Conservation (phyloP, 2,888 invertebrate species). For the Lomographa bimaculata region DNA sequence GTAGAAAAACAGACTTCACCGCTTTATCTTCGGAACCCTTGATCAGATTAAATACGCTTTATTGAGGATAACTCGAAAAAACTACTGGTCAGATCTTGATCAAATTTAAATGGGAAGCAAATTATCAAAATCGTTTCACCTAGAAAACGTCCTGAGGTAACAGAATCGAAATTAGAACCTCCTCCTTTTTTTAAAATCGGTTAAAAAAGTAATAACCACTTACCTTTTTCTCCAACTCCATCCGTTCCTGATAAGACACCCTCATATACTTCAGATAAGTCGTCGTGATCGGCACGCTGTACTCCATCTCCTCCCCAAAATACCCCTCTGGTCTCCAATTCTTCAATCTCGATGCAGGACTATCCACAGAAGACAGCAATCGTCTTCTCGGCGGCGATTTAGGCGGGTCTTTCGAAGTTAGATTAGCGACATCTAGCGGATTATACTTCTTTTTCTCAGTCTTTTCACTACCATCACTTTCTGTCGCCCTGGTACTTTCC, state of each 20-base stretch:
- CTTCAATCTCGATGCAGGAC: conserved; percentile 76
- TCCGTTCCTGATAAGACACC: conserved; percentile 80
- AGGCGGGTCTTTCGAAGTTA: conserved; percentile 85
- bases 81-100: too few species aligned
- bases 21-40: too few species aligned
- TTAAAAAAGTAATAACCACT: conserved; percentile 35
- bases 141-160: too few species aligned
- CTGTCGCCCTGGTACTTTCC: conserved; percentile 58
- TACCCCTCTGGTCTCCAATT: conserved; percentile 83
- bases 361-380: conserved; percentile 65
- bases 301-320: conserved; percentile 86
- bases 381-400: conserved; percentile 78
- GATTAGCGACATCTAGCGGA: conserved; percentile 85
- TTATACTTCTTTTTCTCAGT: conserved; percentile 80
- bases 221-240: conserved; percentile 69
- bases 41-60: too few species aligned
- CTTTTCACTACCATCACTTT: conserved; percentile 57
- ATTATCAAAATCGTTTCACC: too few species aligned
- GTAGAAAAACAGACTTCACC: too few species aligned
- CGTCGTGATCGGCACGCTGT: conserved; percentile 94
- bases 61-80: too few species aligned
- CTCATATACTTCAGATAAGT: conserved; percentile 94
- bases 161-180: too few species aligned
- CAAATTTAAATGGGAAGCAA: too few species aligned
- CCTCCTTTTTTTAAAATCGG: too few species aligned